Evolutionary conservation across 2,113 vertebrate species (phyloP).

Genomic region (Syrrhaptes paradoxus): DNA sequence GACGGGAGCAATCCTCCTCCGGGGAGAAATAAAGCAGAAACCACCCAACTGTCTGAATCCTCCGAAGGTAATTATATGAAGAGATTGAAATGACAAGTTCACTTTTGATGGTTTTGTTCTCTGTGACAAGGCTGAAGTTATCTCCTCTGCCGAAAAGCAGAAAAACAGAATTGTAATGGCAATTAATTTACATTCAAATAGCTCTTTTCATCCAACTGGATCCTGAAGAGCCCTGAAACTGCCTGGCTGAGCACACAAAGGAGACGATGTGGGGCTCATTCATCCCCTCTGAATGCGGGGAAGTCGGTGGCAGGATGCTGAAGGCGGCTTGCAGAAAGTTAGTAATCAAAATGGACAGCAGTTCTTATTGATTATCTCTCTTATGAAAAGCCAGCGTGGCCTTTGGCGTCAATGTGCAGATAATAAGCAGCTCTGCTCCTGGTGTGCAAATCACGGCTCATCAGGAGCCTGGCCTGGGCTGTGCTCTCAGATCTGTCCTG

Average conservation of each 20-base stretch:
- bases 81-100: constrained; percentile 62
- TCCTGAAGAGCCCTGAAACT: constrained; percentile 7
- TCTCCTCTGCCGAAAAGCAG: constrained; percentile 56
- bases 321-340: background rate
- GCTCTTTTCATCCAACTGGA: constrained; percentile 32
- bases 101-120: constrained; percentile 67
- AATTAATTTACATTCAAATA: constrained; percentile 67
- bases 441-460: background rate
- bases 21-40: constrained; percentile 13
- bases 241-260: background rate
- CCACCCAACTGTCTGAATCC: constrained; percentile 21
- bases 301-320: background rate
- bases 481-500: background rate
- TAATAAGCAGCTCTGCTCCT: background rate
- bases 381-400: accelerated
- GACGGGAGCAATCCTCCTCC: background rate
- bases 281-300: background rate
- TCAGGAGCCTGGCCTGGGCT: accelerated
- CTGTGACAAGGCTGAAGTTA: constrained; percentile 64
- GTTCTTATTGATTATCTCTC: background rate
- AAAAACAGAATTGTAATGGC: constrained; percentile 64
- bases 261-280: background rate
- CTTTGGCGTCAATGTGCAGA: accelerated
- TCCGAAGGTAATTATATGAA: constrained; percentile 46
- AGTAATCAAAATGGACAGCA: background rate